Evolutionary conservation across 2,113 vertebrate species (phyloP).

Genomic region (Dromas ardeola): DNA sequence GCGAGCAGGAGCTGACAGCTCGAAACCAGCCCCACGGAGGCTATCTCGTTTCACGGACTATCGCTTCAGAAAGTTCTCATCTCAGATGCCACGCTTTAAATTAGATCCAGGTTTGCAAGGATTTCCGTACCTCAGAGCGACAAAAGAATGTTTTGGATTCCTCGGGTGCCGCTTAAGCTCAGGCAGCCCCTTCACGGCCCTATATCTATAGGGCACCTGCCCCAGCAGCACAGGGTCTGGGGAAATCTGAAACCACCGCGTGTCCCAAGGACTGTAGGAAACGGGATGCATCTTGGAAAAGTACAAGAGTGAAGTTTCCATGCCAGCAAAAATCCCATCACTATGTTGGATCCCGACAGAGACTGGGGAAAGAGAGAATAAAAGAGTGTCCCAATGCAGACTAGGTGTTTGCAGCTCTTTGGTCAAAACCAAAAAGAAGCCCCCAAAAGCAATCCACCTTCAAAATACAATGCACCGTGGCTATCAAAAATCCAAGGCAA

Average conservation of each 20-base stretch:
- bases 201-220: accelerated
- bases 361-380: not conserved
- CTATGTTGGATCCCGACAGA: not conserved
- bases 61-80: not conserved
- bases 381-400: not conserved
- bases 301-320: not conserved
- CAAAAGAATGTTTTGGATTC: not conserved
- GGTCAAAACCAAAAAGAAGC: not conserved
- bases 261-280: not conserved
- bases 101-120: not conserved
- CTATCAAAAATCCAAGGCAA: not conserved
- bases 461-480: not conserved
- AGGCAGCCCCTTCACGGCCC: accelerated
- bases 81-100: not conserved
- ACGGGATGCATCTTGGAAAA: accelerated
- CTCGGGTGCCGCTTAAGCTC: not conserved
- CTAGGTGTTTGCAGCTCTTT: not conserved
- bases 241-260: not conserved
- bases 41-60: not conserved
- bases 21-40: not conserved
- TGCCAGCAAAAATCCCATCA: not conserved
- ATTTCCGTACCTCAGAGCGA: not conserved
- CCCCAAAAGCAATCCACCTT: not conserved
- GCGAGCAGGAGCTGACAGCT: not conserved
- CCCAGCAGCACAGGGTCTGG: not conserved